Base-by-base conservation (phyloP, 1,140 invertebrate genomes). In the Hestina assimilis region DNA sequence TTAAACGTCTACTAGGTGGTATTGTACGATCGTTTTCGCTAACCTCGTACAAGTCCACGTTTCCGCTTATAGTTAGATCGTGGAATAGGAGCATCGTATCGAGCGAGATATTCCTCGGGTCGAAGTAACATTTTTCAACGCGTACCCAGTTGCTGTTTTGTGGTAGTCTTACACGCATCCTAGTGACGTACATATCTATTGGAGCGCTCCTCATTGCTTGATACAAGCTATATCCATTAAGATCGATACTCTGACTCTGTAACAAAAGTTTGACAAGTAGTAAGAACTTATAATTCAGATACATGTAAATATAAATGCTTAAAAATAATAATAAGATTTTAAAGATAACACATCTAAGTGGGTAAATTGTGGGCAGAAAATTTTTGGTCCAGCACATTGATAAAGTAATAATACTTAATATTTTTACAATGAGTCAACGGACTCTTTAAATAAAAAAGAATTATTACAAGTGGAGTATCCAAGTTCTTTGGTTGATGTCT, bases 81-180 rank as follows among this genome's bases (percentile, higher is more conserved):
- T 93, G 93, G 75, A 96, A 95, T 1, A 94, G 88, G 0, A 96
- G 87, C 64, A 94, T 91, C 0, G 94, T 95, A 47, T 94, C 92
- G 1, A 95, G 79, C 4, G 93, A 94, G n/a, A 92, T 90, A 56
- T 93, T 94, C 45, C 89, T 87, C 1, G 93, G 93, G 69, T 95
- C 92, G 75, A 93, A 95, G 51, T 91, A 89, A 69, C 94, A 95
- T 68, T 91, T 92, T 61, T 95, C 93, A 0, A 95, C 92, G 31
- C 90, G 85, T 4, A 93, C 92, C 92, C 92, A 93, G 42, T 91
- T 91, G 31, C 83, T 89, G 47, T 90, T 91, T 64, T 89, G 83
- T 3, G 92, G 91, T 4, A 93, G 83, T 20, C 92, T 87, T 3
- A 94, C 92, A 46, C 91, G 79, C 88, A 94, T 89, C 31, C 88